Evolutionary conservation across 2,113 vertebrate species (phyloP), one percentile per base, ranked within the genome.

Genomic region (Felis catus): DNA sequence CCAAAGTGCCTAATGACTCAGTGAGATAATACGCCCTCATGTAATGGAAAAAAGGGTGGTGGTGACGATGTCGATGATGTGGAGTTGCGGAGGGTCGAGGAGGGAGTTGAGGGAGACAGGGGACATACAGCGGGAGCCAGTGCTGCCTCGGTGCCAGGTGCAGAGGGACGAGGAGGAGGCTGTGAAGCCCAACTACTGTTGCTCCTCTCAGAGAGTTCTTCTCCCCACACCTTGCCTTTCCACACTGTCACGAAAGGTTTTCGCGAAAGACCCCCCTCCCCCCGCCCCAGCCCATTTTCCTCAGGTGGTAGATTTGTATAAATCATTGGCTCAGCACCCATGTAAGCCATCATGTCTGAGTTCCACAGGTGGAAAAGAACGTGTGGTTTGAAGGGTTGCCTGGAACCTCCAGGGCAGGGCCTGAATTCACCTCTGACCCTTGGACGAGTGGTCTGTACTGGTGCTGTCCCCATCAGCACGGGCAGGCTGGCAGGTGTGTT

Each of bases 131-230:
- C 21, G 33, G 29, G 10, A 51, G 58, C 21, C 74, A 70, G 27
- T 29, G 0, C 76, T 4, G 13, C 7, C 1, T 0, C 23, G 21
- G n/a, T 25, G 8, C 23, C 0, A n/a, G n/a, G 23, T 12, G 16
- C 16, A 84, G 33, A 51, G 21, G 53, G 12, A 27, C 1, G 4
- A 1, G 25, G 33, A n/a, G 45, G 25, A 92, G 41, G 45, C 19
- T 13, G 2, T 25, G 33, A 51, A 19, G 48, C 21, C 63, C 94
- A 23, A 21, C 36, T 31, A 23, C 25, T 1, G 27, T 5, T n/a
- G 55, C 23, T 15, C 9, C 81, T 51, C 16, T 23, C 16, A 39
- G 58, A 71, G 41, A 74, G 51, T 36, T 31, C 1, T n/a, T 66
- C 63, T 91, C 19, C 82, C 33, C 15, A 45, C 19, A 61, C 58